Base-by-base conservation (phyloP, 2,888 invertebrate genomes). In the Pristionchus entomophagus region DNA sequence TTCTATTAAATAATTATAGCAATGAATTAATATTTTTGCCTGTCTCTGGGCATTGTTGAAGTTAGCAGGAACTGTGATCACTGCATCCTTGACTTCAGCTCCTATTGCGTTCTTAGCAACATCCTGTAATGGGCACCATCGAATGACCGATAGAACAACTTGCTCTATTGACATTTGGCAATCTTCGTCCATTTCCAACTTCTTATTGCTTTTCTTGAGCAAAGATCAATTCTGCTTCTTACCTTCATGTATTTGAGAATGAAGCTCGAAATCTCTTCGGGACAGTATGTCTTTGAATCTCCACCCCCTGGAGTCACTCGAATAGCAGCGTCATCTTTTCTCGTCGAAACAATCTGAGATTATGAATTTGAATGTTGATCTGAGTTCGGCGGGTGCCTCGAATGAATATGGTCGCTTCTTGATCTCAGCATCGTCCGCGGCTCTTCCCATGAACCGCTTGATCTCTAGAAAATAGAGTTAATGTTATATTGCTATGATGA, bases 21-120 rank as follows among this genome's bases (percentile, higher is more conserved):
- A n/a, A n/a, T n/a, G n/a, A n/a, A n/a, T n/a, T n/a, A 22, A 22
- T 22, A 22, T 10, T 17, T 22, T 22, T 65, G 65, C 78, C 78
- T 78, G 78, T 78, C 78, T 49, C 51, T 78, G 78, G 8, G 41
- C 29, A 17, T 45, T 32, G 51, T 49, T 51, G 78, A 78, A 78
- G 78, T 78, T 78, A 22, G 78, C 78, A 29, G 78, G 78, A 8
- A 78, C 78, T 29, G 78, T 78, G 51, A 78, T 78, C 51, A 78
- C 78, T 0, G 78, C 78, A 29, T 78, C 78, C 35, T 29, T 78
- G 8, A 78, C 78, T 2, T 78, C 78, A 12, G 4, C 6, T 26
- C 78, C 78, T n/a, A n/a, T n/a, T n/a, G n/a, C n/a, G n/a, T 51
- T 78, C 32, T 73, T 73, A 4, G 56, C n/a, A n/a, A n/a, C n/a